A percentile compares a stretch with the other conserved stretches of the same genome.
phyloP scores from a whole-genome alignment of 2,797 vertebrate species.

The Pangasius macronema region DNA sequence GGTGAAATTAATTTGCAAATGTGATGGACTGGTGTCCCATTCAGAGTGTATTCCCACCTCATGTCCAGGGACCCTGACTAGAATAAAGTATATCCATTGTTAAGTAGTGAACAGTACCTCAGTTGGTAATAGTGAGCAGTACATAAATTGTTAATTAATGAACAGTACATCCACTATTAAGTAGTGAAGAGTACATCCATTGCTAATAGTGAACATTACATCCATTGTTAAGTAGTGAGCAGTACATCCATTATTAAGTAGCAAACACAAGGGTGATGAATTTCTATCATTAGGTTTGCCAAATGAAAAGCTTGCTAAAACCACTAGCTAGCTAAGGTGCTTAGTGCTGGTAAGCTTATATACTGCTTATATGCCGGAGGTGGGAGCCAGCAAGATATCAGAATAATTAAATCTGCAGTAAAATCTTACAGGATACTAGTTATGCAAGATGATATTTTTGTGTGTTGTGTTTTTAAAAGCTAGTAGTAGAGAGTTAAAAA shows the following conservation, averaged over 20 bases:
- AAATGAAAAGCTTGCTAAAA: neutral
- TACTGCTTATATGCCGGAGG: neutral
- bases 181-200: neutral
- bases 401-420: neutral
- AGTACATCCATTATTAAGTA: neutral
- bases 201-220: neutral
- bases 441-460: neutral
- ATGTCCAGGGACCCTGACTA: neutral
- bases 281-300: neutral
- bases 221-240: neutral
- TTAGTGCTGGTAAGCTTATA: neutral
- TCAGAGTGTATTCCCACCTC: too few relatives aligned
- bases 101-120: neutral
- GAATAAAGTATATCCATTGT: neutral
- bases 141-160: neutral
- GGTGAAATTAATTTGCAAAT: too few relatives aligned
- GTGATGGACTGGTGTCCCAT: too few relatives aligned
- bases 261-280: neutral
- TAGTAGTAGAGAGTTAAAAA: neutral
- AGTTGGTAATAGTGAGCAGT: neutral
- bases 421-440: neutral
- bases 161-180: neutral
- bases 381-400: neutral
- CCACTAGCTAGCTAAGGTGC: neutral
- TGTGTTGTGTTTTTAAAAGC: neutral